phyloP scores from a whole-genome alignment of 2,888 invertebrate genomes.

The Exephanes ischioxanthus region DNA sequence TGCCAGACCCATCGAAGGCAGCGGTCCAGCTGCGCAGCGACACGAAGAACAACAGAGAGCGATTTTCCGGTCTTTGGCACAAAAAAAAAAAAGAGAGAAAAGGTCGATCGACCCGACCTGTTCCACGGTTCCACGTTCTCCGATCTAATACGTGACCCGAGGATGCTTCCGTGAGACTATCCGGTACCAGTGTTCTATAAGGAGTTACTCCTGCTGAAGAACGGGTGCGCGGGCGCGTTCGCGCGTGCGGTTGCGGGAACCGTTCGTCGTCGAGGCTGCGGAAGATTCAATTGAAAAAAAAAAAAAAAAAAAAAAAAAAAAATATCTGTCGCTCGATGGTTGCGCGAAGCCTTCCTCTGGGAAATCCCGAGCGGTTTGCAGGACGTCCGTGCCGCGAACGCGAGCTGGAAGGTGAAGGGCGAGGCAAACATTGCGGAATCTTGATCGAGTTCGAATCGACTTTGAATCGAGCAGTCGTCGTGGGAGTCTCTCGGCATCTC shows the following conservation, averaged over 20 bases:
- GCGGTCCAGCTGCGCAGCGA: background rate
- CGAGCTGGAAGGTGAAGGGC: background rate
- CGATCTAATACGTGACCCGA: slow-evolving; percentile 51
- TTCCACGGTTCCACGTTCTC: slow-evolving; percentile 41
- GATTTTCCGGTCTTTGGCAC: background rate
- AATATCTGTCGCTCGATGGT: slow-evolving; percentile 32
- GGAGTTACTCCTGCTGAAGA: background rate
- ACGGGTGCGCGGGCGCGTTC: slow-evolving; percentile 3
- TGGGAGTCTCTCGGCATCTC: slow-evolving; percentile 19
- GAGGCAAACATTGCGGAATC: slow-evolving; percentile 14
- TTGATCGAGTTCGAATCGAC: slow-evolving; percentile 35
- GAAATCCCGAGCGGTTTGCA: slow-evolving; percentile 27
- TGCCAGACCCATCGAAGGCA: too few species aligned
- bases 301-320: slow-evolving; percentile 28
- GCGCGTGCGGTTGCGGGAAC: slow-evolving; percentile 35
- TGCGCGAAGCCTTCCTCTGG: slow-evolving; percentile 42
- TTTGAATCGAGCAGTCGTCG: slow-evolving; percentile 25
- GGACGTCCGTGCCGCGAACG: background rate
- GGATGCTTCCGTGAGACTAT: slow-evolving; percentile 51
- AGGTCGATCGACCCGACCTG: slow-evolving; percentile 14
- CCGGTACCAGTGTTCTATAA: background rate
- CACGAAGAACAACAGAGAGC: background rate
- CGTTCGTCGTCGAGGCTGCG: slow-evolving; percentile 37
- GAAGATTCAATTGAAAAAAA: slow-evolving; percentile 39
- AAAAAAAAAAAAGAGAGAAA: background rate